phyloP scores from a whole-genome alignment of 2,797 vertebrate species.

The Dendrocincla tyrannina region DNA sequence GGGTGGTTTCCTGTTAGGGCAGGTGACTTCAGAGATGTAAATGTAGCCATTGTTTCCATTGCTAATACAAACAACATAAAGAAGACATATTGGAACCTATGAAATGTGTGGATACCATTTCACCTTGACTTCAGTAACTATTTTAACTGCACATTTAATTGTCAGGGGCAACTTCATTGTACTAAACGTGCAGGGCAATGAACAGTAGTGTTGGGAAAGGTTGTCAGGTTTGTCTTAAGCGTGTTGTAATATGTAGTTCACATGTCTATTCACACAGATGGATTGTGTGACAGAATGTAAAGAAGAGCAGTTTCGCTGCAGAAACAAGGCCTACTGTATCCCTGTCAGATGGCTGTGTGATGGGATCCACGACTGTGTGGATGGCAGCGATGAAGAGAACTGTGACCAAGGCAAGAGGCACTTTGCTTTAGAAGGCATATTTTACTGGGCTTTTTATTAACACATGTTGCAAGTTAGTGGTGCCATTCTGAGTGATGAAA shows the following conservation, averaged over 20 bases:
- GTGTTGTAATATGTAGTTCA: background rate
- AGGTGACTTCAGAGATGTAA: background rate
- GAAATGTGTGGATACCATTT: background rate
- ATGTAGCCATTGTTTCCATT: background rate
- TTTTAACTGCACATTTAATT: background rate
- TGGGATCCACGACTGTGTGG: conserved; percentile 92
- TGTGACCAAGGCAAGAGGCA: conserved; percentile 83
- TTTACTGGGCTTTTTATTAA: background rate
- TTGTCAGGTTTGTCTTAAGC: background rate
- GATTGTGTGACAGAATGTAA: conserved; percentile 94
- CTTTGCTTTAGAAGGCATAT: background rate
- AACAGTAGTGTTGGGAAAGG: background rate
- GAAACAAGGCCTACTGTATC: conserved; percentile 93
- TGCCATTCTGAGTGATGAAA: background rate
- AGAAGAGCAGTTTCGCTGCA: conserved; percentile 93
- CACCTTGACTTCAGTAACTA: background rate
- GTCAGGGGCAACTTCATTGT: background rate
- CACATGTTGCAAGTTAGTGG: background rate
- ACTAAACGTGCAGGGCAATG: background rate
- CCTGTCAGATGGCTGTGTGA: conserved; percentile 95
- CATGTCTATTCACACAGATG: conserved; percentile 77
- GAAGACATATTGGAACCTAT: background rate
- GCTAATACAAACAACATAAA: background rate
- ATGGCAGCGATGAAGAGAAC: conserved; percentile 93
- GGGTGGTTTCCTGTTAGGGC: background rate